phyloP scores from a whole-genome alignment of 1,140 invertebrate genomes.

The Bombus balteatus region DNA sequence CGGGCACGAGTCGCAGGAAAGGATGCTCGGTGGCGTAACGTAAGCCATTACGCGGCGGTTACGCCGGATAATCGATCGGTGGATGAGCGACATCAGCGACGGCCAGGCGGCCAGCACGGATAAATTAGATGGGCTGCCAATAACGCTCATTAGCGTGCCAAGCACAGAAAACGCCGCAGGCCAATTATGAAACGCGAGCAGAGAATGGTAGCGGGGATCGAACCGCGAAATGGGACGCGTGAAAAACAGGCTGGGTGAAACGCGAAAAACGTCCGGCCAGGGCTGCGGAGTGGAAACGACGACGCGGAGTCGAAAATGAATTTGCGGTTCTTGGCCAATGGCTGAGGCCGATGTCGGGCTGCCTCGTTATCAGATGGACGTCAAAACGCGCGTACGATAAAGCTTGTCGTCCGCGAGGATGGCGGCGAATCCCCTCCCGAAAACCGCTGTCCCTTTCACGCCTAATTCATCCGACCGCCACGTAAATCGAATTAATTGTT shows the following conservation, averaged over 20 bases:
- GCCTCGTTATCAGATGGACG: conserved; percentile 56
- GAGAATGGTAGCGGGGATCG: not conserved
- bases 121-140: conserved; percentile 70
- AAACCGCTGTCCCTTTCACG: conserved; percentile 71
- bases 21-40: conserved; percentile 51
- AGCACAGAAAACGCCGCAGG: conserved; percentile 63
- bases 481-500: conserved; percentile 65
- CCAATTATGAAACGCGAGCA: conserved; percentile 65
- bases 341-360: not conserved
- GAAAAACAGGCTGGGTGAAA: conserved; percentile 27
- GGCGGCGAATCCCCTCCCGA: conserved; percentile 30
- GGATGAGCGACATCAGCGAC: conserved; percentile 13
- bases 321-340: conserved; percentile 58
- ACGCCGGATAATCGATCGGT: conserved; percentile 67
- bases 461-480: conserved; percentile 49
- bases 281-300: conserved; percentile 15
- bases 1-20: conserved; percentile 15
- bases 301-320: conserved; percentile 47
- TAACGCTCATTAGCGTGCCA: conserved; percentile 66
- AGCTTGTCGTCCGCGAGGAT: conserved; percentile 1
- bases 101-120: conserved; percentile 53
- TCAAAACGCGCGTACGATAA: conserved; percentile 63
- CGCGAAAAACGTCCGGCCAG: conserved; percentile 5
- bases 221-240: not conserved
- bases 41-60: conserved; percentile 68